Base-by-base conservation (phyloP, 2,113 vertebrate species). In the Mionectes macconnelli region DNA sequence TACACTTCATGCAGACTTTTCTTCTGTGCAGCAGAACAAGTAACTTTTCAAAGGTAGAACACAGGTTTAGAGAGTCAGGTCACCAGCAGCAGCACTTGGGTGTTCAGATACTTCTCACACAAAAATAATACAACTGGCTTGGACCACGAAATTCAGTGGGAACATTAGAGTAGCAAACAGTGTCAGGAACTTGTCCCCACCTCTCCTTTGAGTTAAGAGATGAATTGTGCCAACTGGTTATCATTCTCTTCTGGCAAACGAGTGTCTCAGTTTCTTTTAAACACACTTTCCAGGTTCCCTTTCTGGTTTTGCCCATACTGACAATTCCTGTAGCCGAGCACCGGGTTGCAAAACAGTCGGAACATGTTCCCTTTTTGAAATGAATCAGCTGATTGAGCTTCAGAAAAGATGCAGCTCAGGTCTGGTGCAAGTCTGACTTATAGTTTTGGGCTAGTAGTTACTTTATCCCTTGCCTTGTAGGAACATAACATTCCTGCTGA, bases 401-500 rank as follows among this genome's bases (percentile, higher is more conserved):
- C 27, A 67, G 82, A 47, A 80, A 88, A 63, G 31, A 74, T 28
- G 11, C 35, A 76, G 53, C 25, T 80, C 67, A 55, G 33, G 25
- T 85, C 52, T 85, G 39, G 31, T 55, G 44, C 40, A 37, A 70
- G 55, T 30, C 77, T 70, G 45, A 19, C 55, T 77, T 59, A 21
- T 72, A 75, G 49, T 28, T 59, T 83, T 89, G 33, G 56, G 30
- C 67, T 50, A n/a, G 53, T 18, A 53, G 74, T 23, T 80, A 35
- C 55, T 86, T 86, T 40, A 75, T 79, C 68, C 60, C 30, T 93
- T 14, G 3, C 59, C 53, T 86, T 63, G 45, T 15, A 37, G 89
- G 72, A 93, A 92, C 44, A 84, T n/a, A 82, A 82, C 55, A 69
- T 93, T 76, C 68, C 82, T 78, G 60, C 92, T 93, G 87, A 97